Conservation (phyloP, 2,113 vertebrate genomes). For the Amblyornis subalaris region DNA sequence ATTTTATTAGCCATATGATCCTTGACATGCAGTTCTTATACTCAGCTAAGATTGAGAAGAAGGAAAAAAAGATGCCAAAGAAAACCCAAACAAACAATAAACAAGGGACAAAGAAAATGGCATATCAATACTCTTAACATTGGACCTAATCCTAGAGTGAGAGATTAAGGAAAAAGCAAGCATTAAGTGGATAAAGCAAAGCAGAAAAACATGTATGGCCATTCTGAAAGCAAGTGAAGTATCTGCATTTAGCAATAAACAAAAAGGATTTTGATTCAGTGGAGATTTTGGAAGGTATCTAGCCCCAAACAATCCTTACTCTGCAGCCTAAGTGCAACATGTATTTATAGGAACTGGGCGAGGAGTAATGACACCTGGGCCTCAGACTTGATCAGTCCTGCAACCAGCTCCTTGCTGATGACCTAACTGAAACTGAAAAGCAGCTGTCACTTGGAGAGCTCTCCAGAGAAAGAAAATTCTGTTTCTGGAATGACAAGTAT, state of each 20-base stretch:
- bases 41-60: not conserved
- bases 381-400: not conserved
- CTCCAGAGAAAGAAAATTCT: not conserved
- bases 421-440: not conserved
- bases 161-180: too few species aligned
- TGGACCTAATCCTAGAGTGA: not conserved
- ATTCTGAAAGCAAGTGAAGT: not conserved
- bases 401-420: not conserved
- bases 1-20: not conserved
- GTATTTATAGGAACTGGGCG: rapidly evolving
- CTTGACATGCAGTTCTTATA: not conserved
- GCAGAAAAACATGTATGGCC: not conserved
- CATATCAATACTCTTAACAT: not conserved
- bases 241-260: not conserved
- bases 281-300: not conserved
- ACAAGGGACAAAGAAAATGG: not conserved
- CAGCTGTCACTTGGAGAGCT: not conserved
- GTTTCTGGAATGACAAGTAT: not conserved
- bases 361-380: not conserved
- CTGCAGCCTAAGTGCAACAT: rapidly evolving
- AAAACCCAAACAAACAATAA: not conserved
- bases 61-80: not conserved
- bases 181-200: not conserved
- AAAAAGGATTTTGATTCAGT: not conserved
- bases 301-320: not conserved